These are phyloP conservation scores for Lucilia sericata DNA, from an alignment of 1,140 invertebrate genomes.

Conservation along the genomic window DNA sequence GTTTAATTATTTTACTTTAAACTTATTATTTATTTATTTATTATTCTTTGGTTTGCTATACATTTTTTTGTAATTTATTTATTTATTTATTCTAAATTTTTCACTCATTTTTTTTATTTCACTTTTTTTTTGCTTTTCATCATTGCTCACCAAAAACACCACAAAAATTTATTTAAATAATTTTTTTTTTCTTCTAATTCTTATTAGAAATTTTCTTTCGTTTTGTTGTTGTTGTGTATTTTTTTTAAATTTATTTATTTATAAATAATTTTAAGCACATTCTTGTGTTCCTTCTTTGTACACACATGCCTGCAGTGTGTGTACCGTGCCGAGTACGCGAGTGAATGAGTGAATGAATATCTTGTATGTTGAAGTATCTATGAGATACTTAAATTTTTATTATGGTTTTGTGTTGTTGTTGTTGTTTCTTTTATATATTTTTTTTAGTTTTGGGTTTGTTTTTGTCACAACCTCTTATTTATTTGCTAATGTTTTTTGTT, in stretches of 20 bases:
- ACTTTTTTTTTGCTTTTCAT: no score
- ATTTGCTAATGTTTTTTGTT: not conserved
- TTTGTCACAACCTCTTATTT: not conserved
- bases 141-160: no score
- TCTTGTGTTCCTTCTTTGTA: not conserved
- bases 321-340: not conserved
- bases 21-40: no score
- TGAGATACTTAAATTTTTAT: conserved; percentile 20
- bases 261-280: conserved; percentile 11
- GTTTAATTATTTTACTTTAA: no score
- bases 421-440: no score
- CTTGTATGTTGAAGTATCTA: not conserved
- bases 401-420: no score
- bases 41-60: no score
- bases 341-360: not conserved
- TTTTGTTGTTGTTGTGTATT: not conserved
- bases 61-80: no score
- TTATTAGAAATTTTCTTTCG: not conserved
- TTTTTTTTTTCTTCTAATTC: not conserved
- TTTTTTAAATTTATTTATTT: conserved; percentile 8
- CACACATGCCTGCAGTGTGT: not conserved
- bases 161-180: not conserved
- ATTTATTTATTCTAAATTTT: no score
- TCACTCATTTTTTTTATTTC: no score
- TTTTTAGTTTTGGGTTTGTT: not conserved